Percentiles rank a stretch among this genome's conserved stretches.
These are phyloP conservation scores for Campopleginae sp. DNA, from an alignment of 2,888 invertebrate genomes.

Conservation along the genomic window DNA sequence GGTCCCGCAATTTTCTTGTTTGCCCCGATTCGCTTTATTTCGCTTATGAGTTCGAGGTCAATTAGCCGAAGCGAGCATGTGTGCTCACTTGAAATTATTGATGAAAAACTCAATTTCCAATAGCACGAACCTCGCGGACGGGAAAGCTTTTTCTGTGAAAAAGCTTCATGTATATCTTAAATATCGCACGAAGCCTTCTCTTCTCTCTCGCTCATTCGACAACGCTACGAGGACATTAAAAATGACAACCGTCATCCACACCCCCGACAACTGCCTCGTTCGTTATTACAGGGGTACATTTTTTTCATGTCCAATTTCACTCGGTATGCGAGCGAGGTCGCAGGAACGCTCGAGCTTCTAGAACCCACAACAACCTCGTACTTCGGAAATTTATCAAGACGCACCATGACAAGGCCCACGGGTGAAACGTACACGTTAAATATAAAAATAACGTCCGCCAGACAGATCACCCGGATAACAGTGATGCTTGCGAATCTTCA, in stretches of 20 bases:
- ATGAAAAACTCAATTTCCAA: not conserved
- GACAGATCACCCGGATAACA: conserved; percentile 18
- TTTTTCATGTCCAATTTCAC: not conserved
- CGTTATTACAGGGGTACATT: not conserved
- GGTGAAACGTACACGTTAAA: not conserved
- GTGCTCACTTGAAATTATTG: not conserved
- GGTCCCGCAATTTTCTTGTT: not conserved
- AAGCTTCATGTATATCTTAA: not conserved
- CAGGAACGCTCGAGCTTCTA: not conserved
- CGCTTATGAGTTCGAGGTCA: not conserved
- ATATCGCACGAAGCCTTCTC: not conserved
- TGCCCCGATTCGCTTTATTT: not conserved
- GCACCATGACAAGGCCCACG: not conserved
- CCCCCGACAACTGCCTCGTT: not conserved
- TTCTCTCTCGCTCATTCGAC: not conserved
- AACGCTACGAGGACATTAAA: not conserved
- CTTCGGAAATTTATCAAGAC: not conserved
- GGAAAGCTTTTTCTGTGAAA: not conserved
- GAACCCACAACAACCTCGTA: not conserved
- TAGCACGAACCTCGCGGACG: not conserved
- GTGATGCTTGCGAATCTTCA: not conserved
- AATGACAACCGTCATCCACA: not conserved
- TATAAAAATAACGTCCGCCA: not conserved
- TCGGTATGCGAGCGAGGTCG: conserved; percentile 11
- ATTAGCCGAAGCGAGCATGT: not conserved